Conservation (phyloP, 2,888 invertebrate species). For the Zeuzera pyrina region DNA sequence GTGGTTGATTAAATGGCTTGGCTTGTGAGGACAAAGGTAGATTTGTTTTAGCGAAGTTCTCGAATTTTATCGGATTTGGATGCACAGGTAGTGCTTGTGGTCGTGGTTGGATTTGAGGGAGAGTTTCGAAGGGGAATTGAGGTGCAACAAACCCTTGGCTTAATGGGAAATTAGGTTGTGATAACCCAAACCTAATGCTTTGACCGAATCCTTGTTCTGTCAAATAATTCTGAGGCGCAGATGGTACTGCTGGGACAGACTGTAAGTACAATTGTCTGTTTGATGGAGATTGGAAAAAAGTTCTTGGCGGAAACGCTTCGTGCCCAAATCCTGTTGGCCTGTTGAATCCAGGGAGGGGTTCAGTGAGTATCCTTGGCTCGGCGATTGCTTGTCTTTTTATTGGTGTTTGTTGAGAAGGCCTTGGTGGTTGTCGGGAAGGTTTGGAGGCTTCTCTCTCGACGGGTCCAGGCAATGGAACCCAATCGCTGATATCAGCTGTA, state of each 20-base stretch:
- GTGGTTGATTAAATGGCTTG: slow-evolving; percentile 37
- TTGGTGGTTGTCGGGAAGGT: slow-evolving; percentile 10
- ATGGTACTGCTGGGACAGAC: slow-evolving; percentile 49
- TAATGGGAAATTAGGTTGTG: slow-evolving; percentile 51
- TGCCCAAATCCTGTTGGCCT: slow-evolving; percentile 40
- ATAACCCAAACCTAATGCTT: slow-evolving; percentile 50
- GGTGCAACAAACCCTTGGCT: slow-evolving; percentile 55
- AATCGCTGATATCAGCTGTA: slow-evolving; percentile 59
- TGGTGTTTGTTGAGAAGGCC: slow-evolving; percentile 22
- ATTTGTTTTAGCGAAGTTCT: slow-evolving; percentile 27
- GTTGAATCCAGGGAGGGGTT: slow-evolving; percentile 47
- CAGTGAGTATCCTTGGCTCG: slow-evolving; percentile 58
- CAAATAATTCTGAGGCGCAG: slow-evolving; percentile 59
- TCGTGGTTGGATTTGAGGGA: slow-evolving; percentile 35
- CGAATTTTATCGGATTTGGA: slow-evolving; percentile 40
- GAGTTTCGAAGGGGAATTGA: slow-evolving; percentile 42
- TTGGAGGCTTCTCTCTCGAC: slow-evolving; percentile 42
- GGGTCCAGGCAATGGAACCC: slow-evolving; percentile 55
- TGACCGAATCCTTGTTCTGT: slow-evolving; percentile 60
- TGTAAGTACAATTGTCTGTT: slow-evolving; percentile 57
- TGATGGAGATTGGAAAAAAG: slow-evolving; percentile 39
- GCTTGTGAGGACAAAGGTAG: slow-evolving; percentile 27
- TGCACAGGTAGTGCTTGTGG: slow-evolving; percentile 24
- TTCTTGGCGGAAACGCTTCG: slow-evolving; percentile 44
- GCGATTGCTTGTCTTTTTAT: slow-evolving; percentile 59